Conservation (phyloP, 2,797 vertebrate species). For the Smutsia gigantea region DNA sequence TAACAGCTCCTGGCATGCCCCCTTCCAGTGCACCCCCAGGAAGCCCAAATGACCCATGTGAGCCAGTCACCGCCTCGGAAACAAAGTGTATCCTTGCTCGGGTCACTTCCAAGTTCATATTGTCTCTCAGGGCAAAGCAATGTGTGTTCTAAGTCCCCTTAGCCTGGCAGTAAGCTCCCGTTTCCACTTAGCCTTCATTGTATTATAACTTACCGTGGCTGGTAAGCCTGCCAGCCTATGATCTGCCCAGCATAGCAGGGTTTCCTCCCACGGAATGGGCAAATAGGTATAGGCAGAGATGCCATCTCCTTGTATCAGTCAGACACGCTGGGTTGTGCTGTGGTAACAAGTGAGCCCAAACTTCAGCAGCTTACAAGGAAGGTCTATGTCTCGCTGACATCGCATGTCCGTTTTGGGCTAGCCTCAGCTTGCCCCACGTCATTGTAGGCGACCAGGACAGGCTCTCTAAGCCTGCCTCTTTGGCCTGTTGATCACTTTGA, state of each 20-base stretch:
- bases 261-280: background rate
- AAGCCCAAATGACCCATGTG: background rate
- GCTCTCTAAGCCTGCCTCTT: no score
- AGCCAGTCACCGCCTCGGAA: background rate
- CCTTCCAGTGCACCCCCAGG: background rate
- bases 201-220: background rate
- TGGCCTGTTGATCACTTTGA: background rate
- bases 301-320: background rate
- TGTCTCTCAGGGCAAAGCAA: background rate
- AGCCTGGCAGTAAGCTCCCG: background rate
- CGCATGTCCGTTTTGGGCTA: background rate
- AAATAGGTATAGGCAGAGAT: background rate
- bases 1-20: background rate
- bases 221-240: background rate
- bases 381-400: background rate
- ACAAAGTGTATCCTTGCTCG: background rate
- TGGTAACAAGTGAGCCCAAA: background rate
- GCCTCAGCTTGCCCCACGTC: background rate
- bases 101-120: background rate
- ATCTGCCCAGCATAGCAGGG: background rate
- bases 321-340: background rate
- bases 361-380: background rate
- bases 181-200: background rate
- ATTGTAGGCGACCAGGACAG: no score
- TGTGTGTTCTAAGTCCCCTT: background rate